These are phyloP conservation scores for Simalia tracyae DNA, from an alignment of 2,797 vertebrate species.

Conservation along the genomic window DNA sequence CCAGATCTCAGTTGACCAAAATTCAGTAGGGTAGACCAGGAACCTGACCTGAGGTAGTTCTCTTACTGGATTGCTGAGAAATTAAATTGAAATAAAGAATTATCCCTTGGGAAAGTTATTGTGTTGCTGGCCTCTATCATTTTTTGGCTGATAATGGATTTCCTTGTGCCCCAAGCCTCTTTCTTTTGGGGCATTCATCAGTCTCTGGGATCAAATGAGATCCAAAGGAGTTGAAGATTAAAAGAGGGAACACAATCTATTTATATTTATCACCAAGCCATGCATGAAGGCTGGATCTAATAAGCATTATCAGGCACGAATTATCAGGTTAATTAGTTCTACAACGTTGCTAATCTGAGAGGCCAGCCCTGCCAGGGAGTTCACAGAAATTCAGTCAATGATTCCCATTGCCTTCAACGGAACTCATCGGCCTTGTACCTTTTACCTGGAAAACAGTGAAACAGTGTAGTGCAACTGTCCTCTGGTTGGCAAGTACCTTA, in stretches of 20 bases:
- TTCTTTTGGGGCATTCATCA: neutral
- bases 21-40: neutral
- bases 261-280: neutral
- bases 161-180: neutral
- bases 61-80: neutral
- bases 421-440: neutral
- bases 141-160: neutral
- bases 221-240: neutral
- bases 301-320: neutral
- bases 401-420: neutral
- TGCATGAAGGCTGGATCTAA: neutral
- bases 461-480: neutral
- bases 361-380: neutral
- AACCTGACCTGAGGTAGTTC: neutral
- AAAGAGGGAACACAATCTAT: neutral
- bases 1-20: neutral
- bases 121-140: neutral
- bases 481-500: neutral
- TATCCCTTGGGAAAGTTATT: neutral
- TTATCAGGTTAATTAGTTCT: slow-evolving; percentile 63
- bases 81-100: neutral
- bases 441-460: neutral
- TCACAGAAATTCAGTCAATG: neutral
- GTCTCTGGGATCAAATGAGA: neutral
- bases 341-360: neutral